Conservation (phyloP, 2,888 invertebrate species). For the Ischnus inquisitorius region DNA sequence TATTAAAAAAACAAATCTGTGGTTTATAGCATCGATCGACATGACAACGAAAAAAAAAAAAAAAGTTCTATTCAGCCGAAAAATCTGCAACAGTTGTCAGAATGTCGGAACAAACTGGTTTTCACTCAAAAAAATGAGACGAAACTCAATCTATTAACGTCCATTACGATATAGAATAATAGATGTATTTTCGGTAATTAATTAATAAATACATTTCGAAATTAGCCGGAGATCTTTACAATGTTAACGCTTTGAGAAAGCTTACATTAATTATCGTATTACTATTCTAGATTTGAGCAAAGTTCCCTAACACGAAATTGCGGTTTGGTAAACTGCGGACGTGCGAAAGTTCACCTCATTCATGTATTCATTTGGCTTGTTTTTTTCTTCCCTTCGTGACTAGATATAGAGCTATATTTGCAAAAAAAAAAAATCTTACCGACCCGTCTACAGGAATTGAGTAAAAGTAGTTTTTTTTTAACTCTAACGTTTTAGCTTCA, state of each 20-base stretch:
- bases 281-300: slow-evolving; percentile 81
- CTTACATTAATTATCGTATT: slow-evolving; percentile 72
- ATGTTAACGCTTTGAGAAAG: slow-evolving; percentile 73
- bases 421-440: slow-evolving; percentile 36
- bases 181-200: slow-evolving; percentile 76
- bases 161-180: slow-evolving; percentile 77
- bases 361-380: slow-evolving; percentile 21
- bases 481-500: slow-evolving; percentile 70
- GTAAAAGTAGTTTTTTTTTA: slow-evolving; percentile 44
- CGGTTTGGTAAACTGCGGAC: slow-evolving; percentile 66
- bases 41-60: no score
- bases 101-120: no score
- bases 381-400: slow-evolving; percentile 57
- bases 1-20: no score
- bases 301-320: slow-evolving; percentile 77
- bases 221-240: slow-evolving; percentile 76
- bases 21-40: no score
- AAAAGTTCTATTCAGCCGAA: no score
- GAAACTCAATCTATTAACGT: not conserved
- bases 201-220: slow-evolving; percentile 78
- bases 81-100: no score
- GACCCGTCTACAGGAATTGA: slow-evolving; percentile 45
- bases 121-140: not conserved
- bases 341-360: slow-evolving; percentile 35
- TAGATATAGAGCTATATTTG: slow-evolving; percentile 58